Base-by-base conservation (phyloP, 2,113 vertebrate genomes). In the Microtus oregoni region DNA sequence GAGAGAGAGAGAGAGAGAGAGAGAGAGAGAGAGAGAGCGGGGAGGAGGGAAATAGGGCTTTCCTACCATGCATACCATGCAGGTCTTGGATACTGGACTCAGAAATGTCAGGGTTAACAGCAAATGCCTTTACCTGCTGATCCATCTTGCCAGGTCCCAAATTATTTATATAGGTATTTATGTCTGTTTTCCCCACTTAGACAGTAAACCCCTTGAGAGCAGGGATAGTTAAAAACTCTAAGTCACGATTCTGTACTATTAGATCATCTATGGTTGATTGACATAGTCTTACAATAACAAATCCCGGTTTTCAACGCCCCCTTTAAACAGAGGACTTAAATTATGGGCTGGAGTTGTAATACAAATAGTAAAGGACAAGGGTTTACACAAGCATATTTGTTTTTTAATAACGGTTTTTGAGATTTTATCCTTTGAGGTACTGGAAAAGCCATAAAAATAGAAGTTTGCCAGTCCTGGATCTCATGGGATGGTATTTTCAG, bases 401-500 rank as follows among this genome's bases (percentile, higher is more conserved):
- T 88, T 96, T 95, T 93, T 96, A 94, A 93, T 90, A 92, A 86
- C 22, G 44, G 28, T 26, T 90, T 95, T 88, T 77, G 78, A 76
- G 38, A 96, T 93, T 91, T 72, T 92, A n/a, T 86, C 41, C 38
- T 96, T 93, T 92, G 77, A 95, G 32, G 22, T 91, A 58, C 12
- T 93, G 67, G n/a, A 95, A 83, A 90, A 73, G n/a, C 12, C 70
- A 94, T 65, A 87, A 93, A 94, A 83, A 32, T 76, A 22, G 83
- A 50, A 81, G 67, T 93, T 98, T 96, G 52, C 75, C 58, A 92
- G 81, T 86, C 55, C 35, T 83, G 52, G 13, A 82, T 92, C 96
- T 94, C 26, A 50, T 82, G 35, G 41, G 19, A 7, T 86, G 44
- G 7, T 79, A 90, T 95, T 95, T 82, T 55, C 24, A 65, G 76